phyloP scores from a whole-genome alignment of 2,113 vertebrate genomes.

The Albula goreensis region DNA sequence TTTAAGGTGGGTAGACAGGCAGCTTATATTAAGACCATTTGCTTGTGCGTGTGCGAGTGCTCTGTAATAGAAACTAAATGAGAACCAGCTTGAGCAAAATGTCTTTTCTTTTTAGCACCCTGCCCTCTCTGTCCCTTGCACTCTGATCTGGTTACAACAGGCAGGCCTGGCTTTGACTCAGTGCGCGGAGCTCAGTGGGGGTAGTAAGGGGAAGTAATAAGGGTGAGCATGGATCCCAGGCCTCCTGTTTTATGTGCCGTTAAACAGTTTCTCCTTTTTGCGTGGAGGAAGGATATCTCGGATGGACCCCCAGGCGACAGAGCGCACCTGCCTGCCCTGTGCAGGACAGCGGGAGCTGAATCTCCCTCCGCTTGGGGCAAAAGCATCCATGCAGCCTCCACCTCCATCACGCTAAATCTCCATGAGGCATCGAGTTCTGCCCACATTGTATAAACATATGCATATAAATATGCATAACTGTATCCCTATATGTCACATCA shows the following conservation, averaged over 20 bases:
- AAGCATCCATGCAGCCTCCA: background rate
- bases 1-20: constrained; percentile 41
- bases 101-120: constrained; percentile 64
- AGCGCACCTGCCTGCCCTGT: constrained; percentile 42
- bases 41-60: constrained; percentile 44
- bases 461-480: background rate
- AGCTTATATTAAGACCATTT: constrained; percentile 49
- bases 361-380: background rate
- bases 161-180: constrained; percentile 66
- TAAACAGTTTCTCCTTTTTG: constrained; percentile 58
- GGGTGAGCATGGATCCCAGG: constrained; percentile 58
- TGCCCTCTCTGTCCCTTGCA: constrained; percentile 55
- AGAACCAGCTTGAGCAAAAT: constrained; percentile 79
- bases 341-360: background rate
- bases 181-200: constrained; percentile 66
- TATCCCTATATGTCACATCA: background rate
- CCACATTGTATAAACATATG: background rate
- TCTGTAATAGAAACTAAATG: constrained; percentile 69
- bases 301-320: constrained; percentile 22
- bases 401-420: background rate
- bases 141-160: constrained; percentile 79
- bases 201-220: constrained; percentile 77
- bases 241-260: constrained; percentile 74
- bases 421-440: too few relatives aligned
- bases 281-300: constrained; percentile 37